Evolutionary conservation across 2,797 vertebrate genomes (phyloP), one percentile per base, ranked within the genome.

Genomic region (Platalea minor): DNA sequence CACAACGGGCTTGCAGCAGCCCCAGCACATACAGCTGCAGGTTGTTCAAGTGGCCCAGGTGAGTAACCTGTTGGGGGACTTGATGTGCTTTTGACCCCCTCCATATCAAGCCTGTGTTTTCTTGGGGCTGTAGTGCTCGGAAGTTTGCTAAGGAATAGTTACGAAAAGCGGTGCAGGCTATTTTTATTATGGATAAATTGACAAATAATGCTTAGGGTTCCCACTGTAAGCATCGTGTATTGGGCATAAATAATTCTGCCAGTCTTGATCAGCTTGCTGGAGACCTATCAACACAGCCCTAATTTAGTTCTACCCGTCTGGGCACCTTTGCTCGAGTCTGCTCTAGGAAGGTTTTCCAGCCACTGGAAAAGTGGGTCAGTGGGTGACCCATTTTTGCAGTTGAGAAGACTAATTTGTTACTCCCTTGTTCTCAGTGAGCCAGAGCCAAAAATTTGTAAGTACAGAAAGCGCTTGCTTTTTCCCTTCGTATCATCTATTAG

Each of bases 41-140:
- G 99, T 99, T 94, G 99, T 99, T 78, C 99, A 99, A 96, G 99
- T 99, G 92, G 99, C 99, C 26, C 98, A 99, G 98, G 99, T 99
- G 97, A 85, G 96, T 91, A 13, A 80, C 41, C 20, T 68, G 24
- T 11, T 41, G 35, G 37, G 53, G 20, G 8, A 25, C 20, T 68
- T 26, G 26, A 3, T 21, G n/a, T 67, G 11, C 28, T 43, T 72
- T 64, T 50, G 3, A 69, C 4, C 17, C 18, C n/a, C 51, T 21
- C 29, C 8, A 4, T 48, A 8, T 26, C 29, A 61, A 82, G 10
- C 46, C 41, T 50, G 18, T 46, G 33, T 26, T 20, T 81, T 45
- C 54, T 23, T 67, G 17, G 31, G 25, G 46, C 65, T 94, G 16
- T 23, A 41, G 39, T 2, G 8, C 13, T 31, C 3, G 5, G 24